Base-by-base conservation (phyloP, 1,140 invertebrate species). In the Drosophila cardini region DNA sequence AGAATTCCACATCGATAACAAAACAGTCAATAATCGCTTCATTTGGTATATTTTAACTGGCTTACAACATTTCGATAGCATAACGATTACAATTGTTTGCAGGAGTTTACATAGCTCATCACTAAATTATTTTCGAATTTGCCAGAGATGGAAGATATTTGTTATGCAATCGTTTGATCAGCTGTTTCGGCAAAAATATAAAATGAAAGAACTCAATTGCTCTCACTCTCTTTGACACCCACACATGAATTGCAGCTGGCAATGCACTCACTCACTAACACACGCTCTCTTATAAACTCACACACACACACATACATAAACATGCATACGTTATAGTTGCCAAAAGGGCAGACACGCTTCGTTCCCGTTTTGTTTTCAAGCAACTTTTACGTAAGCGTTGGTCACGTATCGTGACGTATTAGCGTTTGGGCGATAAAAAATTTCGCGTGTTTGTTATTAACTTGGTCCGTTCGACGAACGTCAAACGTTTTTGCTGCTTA, bases 371-470 rank as follows among this genome's bases (percentile, higher is more conserved):
- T 46, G 43, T n/a, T 43, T 40, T n/a, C 36, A 55, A 36, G 26
- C 30, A 69, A 32, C 9, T 61, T 65, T 86, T 86, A 86, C 78
- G 83, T 86, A 86, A 86, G 64, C 63, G n/a, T 45, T 61, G 64
- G 75, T 78, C 78, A 81, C 75, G 67, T 79, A 75, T 63, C 63
- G 65, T 83, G 80, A 83, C 80, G 80, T 86, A 87, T 87, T 85
- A 87, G 82, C 82, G 40, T 13, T 55, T 38, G 43, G 67, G 71
- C 75, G 83, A 78, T 82, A 85, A 85, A 86, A 74, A 46, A 82
- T 69, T 85, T 85, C 78, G 83, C 78, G 78, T 82, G 78, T 76
- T 72, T 87, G 83, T 73, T 63, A 82, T 85, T 85, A 76, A 60
- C 65, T 60, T 16, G 46, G 16, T 30, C 21, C 21, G 21, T 26